Evolutionary conservation across 2,113 vertebrate species (phyloP), one percentile per base, ranked within the genome.

Genomic region (Petrocephalus microphthalmus): DNA sequence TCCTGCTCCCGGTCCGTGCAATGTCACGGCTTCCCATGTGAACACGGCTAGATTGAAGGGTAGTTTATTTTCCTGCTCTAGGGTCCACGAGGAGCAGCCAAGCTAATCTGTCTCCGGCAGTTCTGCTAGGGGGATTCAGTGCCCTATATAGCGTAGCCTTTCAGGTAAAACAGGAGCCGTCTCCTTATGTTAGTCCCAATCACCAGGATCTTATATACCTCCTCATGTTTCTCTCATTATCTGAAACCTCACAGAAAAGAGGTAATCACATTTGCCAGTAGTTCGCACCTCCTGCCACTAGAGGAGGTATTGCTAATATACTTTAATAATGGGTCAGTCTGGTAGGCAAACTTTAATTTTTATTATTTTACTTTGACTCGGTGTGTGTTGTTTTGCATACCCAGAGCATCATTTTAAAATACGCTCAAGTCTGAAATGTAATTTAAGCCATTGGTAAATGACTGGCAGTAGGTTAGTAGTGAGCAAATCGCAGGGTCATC

Each of bases 21-120:
- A 85, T n/a, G 19, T 7, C 51, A 5, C n/a, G 37, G 6, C 51
- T 86, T 86, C 47, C 88, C 60, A 20, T 85, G 83, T 7, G 47
- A 85, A n/a, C 82, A 52, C 7, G 0, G 53, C 17, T 22, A 47
- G 84, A 85, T 89, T 89, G 88, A 89, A 74, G 67, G 84, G 88
- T 42, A 78, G 57, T 89, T 89, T 74, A 74, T 71, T 89, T 86
- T 56, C 49, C 47, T 64, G 25, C 84, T 57, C 51, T 17, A 1
- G 25, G 49, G 83, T 53, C 49, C 54, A 29, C 51, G 25, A 47
- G 45, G 33, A 78, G 84, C 56, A 71, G 57, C 17, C n/a, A 47
- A 42, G 60, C 47, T 74, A 52, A 89, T 89, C 60, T n/a, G 49
- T 89, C 83, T 89, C 45, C 45, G n/a, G 10, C 25, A 29, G 82